Percentiles rank a stretch among this genome's conserved stretches.
Evolutionary conservation across 2,888 invertebrate species (phyloP).

Genomic region (Campoletis raptor): DNA sequence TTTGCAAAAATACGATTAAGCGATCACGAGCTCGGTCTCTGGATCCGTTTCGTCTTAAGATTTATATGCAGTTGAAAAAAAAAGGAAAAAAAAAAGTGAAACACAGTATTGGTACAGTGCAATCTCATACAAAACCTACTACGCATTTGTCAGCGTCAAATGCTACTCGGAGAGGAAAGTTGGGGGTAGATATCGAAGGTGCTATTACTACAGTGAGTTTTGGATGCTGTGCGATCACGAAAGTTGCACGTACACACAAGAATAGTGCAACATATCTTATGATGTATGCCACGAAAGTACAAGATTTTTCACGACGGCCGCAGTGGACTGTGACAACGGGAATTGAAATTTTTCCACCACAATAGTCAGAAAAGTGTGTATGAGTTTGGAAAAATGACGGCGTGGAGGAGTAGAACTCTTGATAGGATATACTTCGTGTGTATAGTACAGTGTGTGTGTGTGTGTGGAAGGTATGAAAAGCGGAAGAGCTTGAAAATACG

Average conservation of each 20-base stretch:
- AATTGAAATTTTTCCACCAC: constrained; percentile 66
- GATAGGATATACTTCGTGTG: constrained; percentile 17
- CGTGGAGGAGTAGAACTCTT: constrained; percentile 21
- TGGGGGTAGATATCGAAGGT: constrained; percentile 30
- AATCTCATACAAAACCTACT: constrained; percentile 46
- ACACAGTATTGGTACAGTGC: not conserved
- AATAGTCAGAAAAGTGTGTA: constrained; percentile 40
- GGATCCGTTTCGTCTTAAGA: constrained; percentile 1
- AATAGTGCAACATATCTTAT: constrained; percentile 42
- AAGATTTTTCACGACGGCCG: constrained; percentile 59
- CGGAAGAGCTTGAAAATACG: constrained; percentile 53
- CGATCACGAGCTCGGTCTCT: not conserved
- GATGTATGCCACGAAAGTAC: constrained; percentile 59
- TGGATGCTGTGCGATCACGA: constrained; percentile 12
- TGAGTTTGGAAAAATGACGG: constrained; percentile 48
- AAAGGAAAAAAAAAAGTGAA: not conserved
- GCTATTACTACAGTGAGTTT: constrained; percentile 19
- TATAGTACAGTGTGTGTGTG: not conserved
- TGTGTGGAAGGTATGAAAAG: constrained; percentile 20
- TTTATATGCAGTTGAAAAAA: constrained; percentile 9
- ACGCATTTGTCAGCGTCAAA: constrained; percentile 48
- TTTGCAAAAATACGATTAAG: not conserved
- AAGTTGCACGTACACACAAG: constrained; percentile 28
- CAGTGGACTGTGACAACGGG: constrained; percentile 53
- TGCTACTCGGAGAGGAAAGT: constrained; percentile 26